Percentiles rank a stretch among this genome's conserved stretches.
These are phyloP conservation scores for Astyanax mexicanus DNA, from an alignment of 2,797 vertebrate species.

Conservation along the genomic window DNA sequence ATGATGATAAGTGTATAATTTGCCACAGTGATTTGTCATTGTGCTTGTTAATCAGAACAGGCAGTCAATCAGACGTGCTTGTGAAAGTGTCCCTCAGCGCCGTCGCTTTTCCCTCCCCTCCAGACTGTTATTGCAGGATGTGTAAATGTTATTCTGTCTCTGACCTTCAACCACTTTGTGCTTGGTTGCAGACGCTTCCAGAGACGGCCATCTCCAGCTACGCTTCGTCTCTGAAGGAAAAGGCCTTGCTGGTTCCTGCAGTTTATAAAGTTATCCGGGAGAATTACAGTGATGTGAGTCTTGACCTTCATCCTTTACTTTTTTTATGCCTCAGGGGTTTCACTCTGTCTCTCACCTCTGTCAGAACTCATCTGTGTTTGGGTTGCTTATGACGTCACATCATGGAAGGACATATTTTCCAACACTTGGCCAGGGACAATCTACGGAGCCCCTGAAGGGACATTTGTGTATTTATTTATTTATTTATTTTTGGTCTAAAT, in stretches of 20 bases:
- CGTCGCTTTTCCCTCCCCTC: not conserved
- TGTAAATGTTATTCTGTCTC: conserved; percentile 9
- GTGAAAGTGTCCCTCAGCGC: not conserved
- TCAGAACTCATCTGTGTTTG: not conserved
- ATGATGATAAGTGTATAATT: no score
- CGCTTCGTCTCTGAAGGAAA: conserved; percentile 90
- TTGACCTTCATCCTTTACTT: not conserved
- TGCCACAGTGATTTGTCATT: no score
- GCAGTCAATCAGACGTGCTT: not conserved
- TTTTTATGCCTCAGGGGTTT: not conserved
- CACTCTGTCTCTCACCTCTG: not conserved
- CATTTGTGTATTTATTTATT: no score
- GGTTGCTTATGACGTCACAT: not conserved
- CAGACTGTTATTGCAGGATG: conserved; percentile 6
- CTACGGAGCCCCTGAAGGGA: no score
- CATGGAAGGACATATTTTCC: no score
- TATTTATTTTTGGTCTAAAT: no score
- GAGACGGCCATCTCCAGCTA: conserved; percentile 92
- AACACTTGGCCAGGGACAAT: no score
- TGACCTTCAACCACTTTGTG: conserved; percentile 55
- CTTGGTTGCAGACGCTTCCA: conserved; percentile 90
- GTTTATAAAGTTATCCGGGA: conserved; percentile 97
- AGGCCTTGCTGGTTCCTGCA: conserved; percentile 89
- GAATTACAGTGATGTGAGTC: conserved; percentile 93
- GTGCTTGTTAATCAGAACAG: not conserved